Base-by-base conservation (phyloP, 53 echinoderm and acorn worm genomes). In the Glandiceps talaboti region DNA sequence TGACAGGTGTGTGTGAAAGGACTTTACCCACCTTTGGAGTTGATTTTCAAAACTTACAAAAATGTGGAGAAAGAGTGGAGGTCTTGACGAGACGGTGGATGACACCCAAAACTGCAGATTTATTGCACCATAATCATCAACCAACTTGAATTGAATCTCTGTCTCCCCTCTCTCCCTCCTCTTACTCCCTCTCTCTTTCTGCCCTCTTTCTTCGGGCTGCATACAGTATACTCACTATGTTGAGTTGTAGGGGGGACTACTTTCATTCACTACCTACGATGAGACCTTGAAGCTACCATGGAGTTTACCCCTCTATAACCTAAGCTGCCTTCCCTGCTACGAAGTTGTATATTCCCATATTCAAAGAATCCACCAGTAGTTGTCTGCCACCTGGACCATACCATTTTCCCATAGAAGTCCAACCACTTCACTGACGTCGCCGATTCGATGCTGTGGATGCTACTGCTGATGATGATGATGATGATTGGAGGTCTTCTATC, bases 161-260 rank as follows among this genome's bases (percentile, higher is more conserved):
- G 64, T 45, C 64, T 45, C 64, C 64, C 64, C 64, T 45, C 64
- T 45, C 64, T 45, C 64, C 64, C 64, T 45, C 64, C 64, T 45
- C 64, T 45, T 45, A 12, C 64, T 45, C 64, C 20, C 20, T 45
- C 20, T 45, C 64, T 45, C 20, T 45, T 20, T 45, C 64, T 45
- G 6, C 64, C 64, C 64, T 45, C 64, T 45, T 45, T 6, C 64
- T 45, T 45, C 64, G 64, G 64, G 64, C 6, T 6, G 64, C 64
- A 12, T 6, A 6, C 64, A 45, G n/a, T n/a, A 45, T 45, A 45
- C 64, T 45, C 64, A 45, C 64, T 12, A 45, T 45, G 64, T 45
- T 45, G 64, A 45, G n/a, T n/a, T n/a, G n/a, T n/a, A 45, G 64
- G 20, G 6, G 6, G 20, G 64, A 45, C 64, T 45, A 45, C 64